These are phyloP conservation scores for Drosophila lacertosa DNA, from an alignment of 1,140 invertebrate genomes.

Conservation along the genomic window DNA sequence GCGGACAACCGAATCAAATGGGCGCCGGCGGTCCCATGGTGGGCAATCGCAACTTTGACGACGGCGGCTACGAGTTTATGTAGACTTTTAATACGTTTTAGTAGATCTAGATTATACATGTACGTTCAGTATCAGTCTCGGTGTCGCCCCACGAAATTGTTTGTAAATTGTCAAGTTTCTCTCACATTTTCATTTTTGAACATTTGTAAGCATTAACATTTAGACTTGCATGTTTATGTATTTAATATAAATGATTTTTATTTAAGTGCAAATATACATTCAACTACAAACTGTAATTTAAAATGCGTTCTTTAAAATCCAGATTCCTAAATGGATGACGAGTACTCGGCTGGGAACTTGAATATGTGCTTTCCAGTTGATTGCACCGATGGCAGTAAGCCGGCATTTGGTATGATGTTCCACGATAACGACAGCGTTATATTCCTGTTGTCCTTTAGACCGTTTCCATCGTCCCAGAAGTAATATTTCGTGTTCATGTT, in stretches of 20 bases:
- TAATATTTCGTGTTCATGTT: constrained; percentile 99
- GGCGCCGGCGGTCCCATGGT: constrained; percentile 75
- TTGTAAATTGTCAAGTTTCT: constrained; percentile 29
- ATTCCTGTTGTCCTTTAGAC: constrained; percentile 96
- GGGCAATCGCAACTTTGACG: constrained; percentile 79
- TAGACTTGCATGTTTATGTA: not conserved
- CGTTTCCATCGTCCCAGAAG: constrained; percentile 99
- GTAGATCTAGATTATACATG: not conserved
- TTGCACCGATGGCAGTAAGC: constrained; percentile 93
- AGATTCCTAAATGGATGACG: constrained; percentile 83
- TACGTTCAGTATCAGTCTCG: constrained; percentile 6
- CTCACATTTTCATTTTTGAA: constrained; percentile 2
- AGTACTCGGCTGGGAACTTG: constrained; percentile 95
- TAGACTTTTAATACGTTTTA: constrained; percentile 44
- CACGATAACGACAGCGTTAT: constrained; percentile 97
- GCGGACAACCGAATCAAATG: constrained; percentile 78
- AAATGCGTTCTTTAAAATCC: not conserved
- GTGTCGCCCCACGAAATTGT: not conserved
- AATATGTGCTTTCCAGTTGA: constrained; percentile 93
- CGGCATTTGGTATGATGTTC: constrained; percentile 99
- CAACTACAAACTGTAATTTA: constrained; percentile 24
- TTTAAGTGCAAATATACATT: constrained; percentile 36
- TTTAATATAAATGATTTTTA: constrained; percentile 33
- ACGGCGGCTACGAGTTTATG: constrained; percentile 79
- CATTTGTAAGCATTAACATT: no score